These are phyloP conservation scores for Leptobrachium leishanense DNA, from an alignment of 2,113 vertebrate species.

Conservation along the genomic window DNA sequence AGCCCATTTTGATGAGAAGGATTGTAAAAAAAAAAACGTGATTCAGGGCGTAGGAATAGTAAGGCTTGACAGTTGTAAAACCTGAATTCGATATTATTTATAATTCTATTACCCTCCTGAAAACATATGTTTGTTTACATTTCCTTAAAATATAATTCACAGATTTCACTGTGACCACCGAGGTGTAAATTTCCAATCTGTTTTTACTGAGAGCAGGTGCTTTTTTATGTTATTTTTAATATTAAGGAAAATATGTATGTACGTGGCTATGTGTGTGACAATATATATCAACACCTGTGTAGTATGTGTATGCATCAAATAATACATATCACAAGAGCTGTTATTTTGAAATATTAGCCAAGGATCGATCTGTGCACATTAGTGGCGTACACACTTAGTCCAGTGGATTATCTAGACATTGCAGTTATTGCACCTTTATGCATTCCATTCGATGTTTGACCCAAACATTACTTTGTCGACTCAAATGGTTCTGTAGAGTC, in stretches of 20 bases:
- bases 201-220: neutral
- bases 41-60: conserved; percentile 45
- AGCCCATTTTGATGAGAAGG: conserved; percentile 69
- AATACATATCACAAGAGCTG: too few relatives aligned
- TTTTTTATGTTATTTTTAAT: neutral
- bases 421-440: too few relatives aligned
- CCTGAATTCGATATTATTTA: conserved; percentile 55
- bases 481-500: neutral
- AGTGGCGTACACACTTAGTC: too few relatives aligned
- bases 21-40: conserved; percentile 54
- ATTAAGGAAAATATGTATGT: too few relatives aligned
- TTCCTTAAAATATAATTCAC: conserved; percentile 13
- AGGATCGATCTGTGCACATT: too few relatives aligned
- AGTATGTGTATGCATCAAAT: too few relatives aligned
- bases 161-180: conserved; percentile 14
- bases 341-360: too few relatives aligned
- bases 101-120: conserved; percentile 50
- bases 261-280: too few relatives aligned
- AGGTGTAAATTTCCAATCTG: conserved; percentile 1
- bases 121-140: conserved; percentile 48
- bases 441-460: neutral
- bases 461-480: too few relatives aligned
- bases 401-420: too few relatives aligned
- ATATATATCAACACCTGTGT: too few relatives aligned
- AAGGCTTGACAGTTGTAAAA: conserved; percentile 44